Base-by-base conservation (phyloP, 2,888 invertebrate species). In the Cabera pusaria region DNA sequence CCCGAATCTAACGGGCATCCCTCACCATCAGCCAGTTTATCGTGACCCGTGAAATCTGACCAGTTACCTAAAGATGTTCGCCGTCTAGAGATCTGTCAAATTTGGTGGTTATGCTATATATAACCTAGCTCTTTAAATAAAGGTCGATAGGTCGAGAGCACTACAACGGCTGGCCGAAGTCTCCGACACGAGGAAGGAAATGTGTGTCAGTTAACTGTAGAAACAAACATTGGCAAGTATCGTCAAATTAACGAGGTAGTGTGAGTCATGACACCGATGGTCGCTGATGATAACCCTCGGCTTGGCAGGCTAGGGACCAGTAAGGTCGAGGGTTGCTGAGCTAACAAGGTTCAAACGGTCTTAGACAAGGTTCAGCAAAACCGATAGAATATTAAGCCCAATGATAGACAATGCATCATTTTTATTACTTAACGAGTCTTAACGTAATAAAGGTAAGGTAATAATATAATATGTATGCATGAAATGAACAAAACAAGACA, bases 131-230 rank as follows among this genome's bases (percentile, higher is more conserved):
- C 62, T 76, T 75, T 76, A 78, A 80, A 82, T 81, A 82, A 81
- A 85, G 85, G 85, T 85, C 81, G 81, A 44, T 72, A 58, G 85
- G 86, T 86, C 85, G 79, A 65, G 71, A 76, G 70, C 74, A 73
- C 59, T 64, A 64, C 72, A 64, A 64, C 71, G 72, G 76, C 74
- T 73, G 79, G 77, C 72, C 72, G 66, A 70, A 72, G 67, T 67
- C 73, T 72, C 73, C 76, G 71, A 73, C 63, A 61, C 56, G 56
- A 57, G 59, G 52, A 54, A 64, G 72, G 64, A 69, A 72, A 82
- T 75, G 75, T 85, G 66, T 83, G 82, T 68, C 84, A 71, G 62
- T 59, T 85, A 85, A 84, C 85, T 73, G 85, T 84, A 74, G 55
- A 65, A 67, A 65, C 62, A 82, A 84, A 83, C 81, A 80, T 76